Base-by-base conservation (phyloP, 2,113 vertebrate species). In the Oncorhynchus tshawytscha region DNA sequence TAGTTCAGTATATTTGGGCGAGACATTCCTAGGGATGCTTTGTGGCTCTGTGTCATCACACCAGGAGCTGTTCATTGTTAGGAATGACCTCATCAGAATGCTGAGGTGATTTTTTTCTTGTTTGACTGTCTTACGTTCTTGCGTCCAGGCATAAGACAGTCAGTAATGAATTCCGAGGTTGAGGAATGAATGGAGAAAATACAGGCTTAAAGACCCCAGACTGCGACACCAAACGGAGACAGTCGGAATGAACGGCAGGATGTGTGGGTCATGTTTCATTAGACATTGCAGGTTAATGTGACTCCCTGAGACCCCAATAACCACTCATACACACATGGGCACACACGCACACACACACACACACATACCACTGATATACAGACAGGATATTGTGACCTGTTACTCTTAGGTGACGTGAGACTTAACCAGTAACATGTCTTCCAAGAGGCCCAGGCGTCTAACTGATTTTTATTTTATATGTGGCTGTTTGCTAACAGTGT, bases 61-160 rank as follows among this genome's bases (percentile, higher is more conserved):
- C 81, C 71, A 64, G 54, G 80, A 49, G 76, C 51, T 75, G 60
- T 65, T 45, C 57, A 81, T 86, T 86, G 80, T 80, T 77, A 66
- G 75, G 22, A 49, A 76, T 78, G 69, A 81, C 78, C 76, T 88
- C 70, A 67, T 24, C 65, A 81, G 75, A 85, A 86, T 84, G 79
- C 73, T 70, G 77, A 81, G 73, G 77, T 73, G 74, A 77, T 81
- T 76, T 74, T 82, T n/a, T 66, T 67, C 60, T 34, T 18, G 59
- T 64, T 16, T 54, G n/a, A 70, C 76, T 34, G 34, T 34, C 34
- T 8, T 34, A 34, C 34, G 71, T n/a, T n/a, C n/a, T n/a, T n/a
- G n/a, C n/a, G n/a, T n/a, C n/a, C n/a, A n/a, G n/a, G 29, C 81
- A 71, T 68, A 57, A 82, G 78, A 85, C 76, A 6, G 29, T 85